These are phyloP conservation scores for Pelochelys cantorii DNA, from an alignment of 2,797 vertebrate species.

Conservation along the genomic window DNA sequence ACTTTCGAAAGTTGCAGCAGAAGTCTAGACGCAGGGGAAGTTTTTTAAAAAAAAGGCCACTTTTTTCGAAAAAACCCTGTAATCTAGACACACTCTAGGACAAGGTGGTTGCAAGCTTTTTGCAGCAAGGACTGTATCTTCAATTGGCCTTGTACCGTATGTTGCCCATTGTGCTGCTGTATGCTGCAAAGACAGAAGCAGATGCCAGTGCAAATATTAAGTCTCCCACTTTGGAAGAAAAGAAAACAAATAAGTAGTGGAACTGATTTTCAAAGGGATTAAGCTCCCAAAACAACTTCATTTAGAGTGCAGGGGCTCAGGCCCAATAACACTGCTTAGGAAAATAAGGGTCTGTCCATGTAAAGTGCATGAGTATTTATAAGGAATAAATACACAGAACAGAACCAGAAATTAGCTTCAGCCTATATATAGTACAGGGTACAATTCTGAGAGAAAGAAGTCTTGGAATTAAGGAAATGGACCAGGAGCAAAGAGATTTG, in stretches of 20 bases:
- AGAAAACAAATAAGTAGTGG: neutral
- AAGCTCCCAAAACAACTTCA: neutral
- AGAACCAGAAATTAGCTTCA: neutral
- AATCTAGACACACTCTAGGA: too few species aligned
- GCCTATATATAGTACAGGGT: neutral
- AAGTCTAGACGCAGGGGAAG: too few species aligned
- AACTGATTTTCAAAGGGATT: neutral
- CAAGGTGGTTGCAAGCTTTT: neutral
- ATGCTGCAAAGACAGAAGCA: neutral
- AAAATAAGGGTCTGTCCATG: neutral
- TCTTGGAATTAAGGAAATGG: neutral
- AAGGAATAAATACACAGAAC: neutral
- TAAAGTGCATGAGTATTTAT: neutral
- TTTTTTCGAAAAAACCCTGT: too few species aligned
- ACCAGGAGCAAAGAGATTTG: neutral
- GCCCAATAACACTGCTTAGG: neutral
- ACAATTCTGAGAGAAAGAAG: neutral
- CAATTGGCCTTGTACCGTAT: neutral
- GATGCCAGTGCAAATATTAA: neutral
- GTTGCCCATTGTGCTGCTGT: neutral
- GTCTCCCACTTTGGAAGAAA: neutral
- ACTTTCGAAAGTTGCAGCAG: too few species aligned
- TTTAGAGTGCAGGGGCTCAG: neutral
- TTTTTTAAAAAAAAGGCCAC: too few species aligned
- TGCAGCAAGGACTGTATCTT: neutral